Evolutionary conservation across 1,140 invertebrate species (phyloP), one percentile per base, ranked within the genome.

Genomic region (Trachymyrmex septentrionalis): DNA sequence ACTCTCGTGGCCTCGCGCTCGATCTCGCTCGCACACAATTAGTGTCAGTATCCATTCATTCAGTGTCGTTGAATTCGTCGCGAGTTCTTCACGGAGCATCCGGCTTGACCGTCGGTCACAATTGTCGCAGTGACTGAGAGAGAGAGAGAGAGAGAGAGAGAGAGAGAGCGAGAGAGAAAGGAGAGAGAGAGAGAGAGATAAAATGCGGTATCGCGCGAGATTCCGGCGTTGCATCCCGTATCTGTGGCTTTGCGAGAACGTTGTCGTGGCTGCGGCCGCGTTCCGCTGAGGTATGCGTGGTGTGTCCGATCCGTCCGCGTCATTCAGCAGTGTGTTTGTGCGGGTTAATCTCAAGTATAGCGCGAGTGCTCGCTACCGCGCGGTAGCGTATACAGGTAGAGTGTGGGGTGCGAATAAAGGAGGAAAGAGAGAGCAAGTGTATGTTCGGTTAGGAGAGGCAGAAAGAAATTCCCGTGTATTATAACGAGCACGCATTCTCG

Each of bases 181-280:
- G 85, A 53, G 48, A 50, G 63, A 76, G 64, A 64, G 91, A 89
- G 90, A 93, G 92, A 88, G 71, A 57, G 89, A 89, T 88, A 93
- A 91, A 88, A 93, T 93, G 92, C 85, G 90, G 90, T 91, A 92
- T 91, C 91, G 92, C 73, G 85, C 88, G 90, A 90, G 89, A 81
- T 90, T 87, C 81, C 76, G 76, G 87, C 80, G 67, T 55, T 86
- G 75, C 69, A 85, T 92, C 89, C 92, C 91, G 91, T 88, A 86
- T 88, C 71, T 86, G 89, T 87, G 89, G 87, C 81, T 87, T 86
- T 76, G 89, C 87, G 91, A 90, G 86, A 73, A 91, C 30, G 50
- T 80, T 48, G 72, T 86, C 59, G 50, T 75, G 44, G 61, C 53
- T 53, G 85, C n/a, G 87, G 61, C 63, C 66, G 84, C 64, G 85